Evolutionary conservation across 2,888 invertebrate species (phyloP).

Genomic region (Hydraecia micacea): DNA sequence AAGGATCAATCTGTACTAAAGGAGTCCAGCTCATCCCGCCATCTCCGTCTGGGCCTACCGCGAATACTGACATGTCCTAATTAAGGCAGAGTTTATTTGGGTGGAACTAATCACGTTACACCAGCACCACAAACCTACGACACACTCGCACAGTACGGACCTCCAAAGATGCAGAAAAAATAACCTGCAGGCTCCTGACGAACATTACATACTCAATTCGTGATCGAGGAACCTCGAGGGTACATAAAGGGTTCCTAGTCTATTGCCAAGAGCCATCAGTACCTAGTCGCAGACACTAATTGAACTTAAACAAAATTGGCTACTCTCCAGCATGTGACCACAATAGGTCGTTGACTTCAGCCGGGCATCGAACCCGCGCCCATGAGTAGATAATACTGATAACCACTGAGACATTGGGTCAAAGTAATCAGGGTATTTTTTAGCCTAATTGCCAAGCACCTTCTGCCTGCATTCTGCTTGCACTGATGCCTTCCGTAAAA

Average conservation of each 20-base stretch:
- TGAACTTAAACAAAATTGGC: background rate
- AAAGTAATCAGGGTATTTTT: background rate
- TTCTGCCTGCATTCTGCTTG: too few species aligned
- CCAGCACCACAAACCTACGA: background rate
- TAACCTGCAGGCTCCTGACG: background rate
- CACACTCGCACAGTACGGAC: background rate
- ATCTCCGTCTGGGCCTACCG: too few species aligned
- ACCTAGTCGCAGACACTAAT: background rate
- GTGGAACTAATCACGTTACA: background rate
- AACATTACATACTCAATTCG: background rate
- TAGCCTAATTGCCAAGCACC: background rate
- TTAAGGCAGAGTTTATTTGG: background rate
- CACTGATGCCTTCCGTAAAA: too few species aligned
- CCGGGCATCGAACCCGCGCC: background rate
- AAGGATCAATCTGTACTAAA: too few species aligned
- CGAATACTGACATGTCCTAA: background rate
- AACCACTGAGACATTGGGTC: background rate
- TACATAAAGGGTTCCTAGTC: background rate
- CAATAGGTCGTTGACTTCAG: background rate
- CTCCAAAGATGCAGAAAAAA: background rate
- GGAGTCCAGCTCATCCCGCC: too few species aligned
- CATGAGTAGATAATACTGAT: background rate
- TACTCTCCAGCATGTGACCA: background rate
- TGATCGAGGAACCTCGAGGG: background rate
- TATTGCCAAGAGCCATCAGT: background rate